Percentiles rank a stretch among this genome's conserved stretches.
These are phyloP conservation scores for Hydrophis major DNA, from an alignment of 2,797 vertebrate species.

Conservation along the genomic window DNA sequence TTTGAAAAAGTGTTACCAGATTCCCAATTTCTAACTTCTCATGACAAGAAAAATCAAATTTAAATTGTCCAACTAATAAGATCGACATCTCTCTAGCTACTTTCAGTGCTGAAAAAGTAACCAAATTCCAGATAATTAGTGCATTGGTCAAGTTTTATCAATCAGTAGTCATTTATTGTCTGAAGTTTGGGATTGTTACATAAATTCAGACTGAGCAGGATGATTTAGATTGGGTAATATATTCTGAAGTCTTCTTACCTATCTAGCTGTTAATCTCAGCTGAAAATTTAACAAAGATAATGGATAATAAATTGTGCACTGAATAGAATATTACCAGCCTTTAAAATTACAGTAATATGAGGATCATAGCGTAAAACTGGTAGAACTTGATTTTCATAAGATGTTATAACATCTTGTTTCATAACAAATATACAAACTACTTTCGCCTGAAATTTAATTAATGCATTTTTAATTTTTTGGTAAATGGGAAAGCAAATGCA, in stretches of 20 bases:
- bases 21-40: not conserved
- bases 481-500: not conserved
- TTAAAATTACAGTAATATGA: not conserved
- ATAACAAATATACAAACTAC: not conserved
- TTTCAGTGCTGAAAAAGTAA: not conserved
- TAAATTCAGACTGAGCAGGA: not conserved
- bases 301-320: not conserved
- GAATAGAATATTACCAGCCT: not conserved
- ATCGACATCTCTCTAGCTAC: not conserved
- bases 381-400: not conserved
- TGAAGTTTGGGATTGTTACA: not conserved
- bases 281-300: not conserved
- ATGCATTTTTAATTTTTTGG: not conserved
- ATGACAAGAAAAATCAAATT: not conserved
- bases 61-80: not conserved
- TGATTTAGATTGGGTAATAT: not conserved
- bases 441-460: not conserved
- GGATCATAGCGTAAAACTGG: not conserved
- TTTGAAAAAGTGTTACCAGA: not conserved
- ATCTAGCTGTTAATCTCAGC: not conserved
- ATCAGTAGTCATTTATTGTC: not conserved
- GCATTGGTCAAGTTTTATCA: not conserved
- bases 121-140: not conserved
- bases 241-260: not conserved
- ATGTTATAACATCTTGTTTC: not conserved